Percentiles rank a stretch among this genome's conserved stretches.
These are phyloP conservation scores for Acanthacorydalis orientalis DNA, from an alignment of 2,888 invertebrate genomes.

Conservation along the genomic window DNA sequence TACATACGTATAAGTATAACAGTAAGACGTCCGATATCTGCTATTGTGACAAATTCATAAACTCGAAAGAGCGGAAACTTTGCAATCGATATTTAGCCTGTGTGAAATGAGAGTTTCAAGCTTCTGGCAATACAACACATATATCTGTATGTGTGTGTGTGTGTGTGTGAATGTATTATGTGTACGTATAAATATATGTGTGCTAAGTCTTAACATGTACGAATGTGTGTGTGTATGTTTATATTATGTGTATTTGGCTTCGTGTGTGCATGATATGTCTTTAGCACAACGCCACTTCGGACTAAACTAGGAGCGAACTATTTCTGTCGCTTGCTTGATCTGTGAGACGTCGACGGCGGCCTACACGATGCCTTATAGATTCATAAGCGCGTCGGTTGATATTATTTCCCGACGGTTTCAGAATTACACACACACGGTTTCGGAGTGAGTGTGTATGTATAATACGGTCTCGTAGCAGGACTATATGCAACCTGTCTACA, in stretches of 20 bases:
- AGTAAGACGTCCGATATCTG: no score
- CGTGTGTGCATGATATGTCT: background rate
- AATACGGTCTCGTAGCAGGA: background rate
- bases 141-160: background rate
- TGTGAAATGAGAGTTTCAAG: no score
- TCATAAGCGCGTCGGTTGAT: background rate
- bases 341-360: background rate
- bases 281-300: conserved; percentile 8
- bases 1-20: no score
- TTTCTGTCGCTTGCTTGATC: conserved; percentile 11
- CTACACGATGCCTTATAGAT: background rate
- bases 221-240: background rate
- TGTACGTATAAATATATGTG: background rate
- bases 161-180: background rate
- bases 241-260: no score
- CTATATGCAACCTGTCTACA: background rate
- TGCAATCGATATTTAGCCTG: no score
- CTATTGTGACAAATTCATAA: no score
- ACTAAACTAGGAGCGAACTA: conserved; percentile 19
- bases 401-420: background rate
- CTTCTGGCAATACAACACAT: no score
- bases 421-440: background rate
- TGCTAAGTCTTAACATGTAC: background rate
- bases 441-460: no score
- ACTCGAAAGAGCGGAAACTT: no score